Conservation (phyloP, 2,113 vertebrate species). For the Mirza zaza region DNA sequence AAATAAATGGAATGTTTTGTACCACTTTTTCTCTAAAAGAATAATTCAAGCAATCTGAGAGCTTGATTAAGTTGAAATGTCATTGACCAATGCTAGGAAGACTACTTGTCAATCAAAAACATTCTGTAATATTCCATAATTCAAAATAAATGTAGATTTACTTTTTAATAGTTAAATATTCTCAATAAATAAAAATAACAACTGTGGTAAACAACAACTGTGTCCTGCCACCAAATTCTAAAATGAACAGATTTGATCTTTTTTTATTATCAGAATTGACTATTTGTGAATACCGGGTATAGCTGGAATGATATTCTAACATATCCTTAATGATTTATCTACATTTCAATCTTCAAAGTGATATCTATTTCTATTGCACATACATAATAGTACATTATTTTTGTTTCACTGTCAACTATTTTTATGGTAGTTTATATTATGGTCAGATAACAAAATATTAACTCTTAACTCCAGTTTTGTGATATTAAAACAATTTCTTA, state of each 20-base stretch:
- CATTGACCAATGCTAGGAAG: not conserved
- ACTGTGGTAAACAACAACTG: constrained; percentile 40
- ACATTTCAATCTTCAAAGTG: constrained; percentile 68
- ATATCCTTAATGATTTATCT: constrained; percentile 59
- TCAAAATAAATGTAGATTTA: constrained; percentile 39
- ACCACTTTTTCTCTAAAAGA: constrained; percentile 39
- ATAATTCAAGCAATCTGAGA: constrained; percentile 6
- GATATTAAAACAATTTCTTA: constrained; percentile 81
- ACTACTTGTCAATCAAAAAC: not conserved
- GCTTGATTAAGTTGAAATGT: constrained; percentile 8
- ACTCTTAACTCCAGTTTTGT: constrained; percentile 60
- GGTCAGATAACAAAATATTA: constrained; percentile 64
- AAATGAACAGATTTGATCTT: constrained; percentile 72
- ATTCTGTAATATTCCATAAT: not conserved
- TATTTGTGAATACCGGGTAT: constrained; percentile 38
- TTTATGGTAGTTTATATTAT: constrained; percentile 66
- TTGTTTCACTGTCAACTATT: not conserved
- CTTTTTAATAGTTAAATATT: constrained; percentile 42
- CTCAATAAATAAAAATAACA: constrained; percentile 66
- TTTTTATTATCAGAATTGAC: constrained; percentile 61
- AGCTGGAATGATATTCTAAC: not conserved
- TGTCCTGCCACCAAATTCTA: constrained; percentile 58
- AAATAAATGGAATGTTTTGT: constrained; percentile 11
- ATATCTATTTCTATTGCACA: constrained; percentile 53
- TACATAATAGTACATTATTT: constrained; percentile 45